Conservation (phyloP, 2,888 invertebrate species). For the Aphidoletes aphidimyza region DNA sequence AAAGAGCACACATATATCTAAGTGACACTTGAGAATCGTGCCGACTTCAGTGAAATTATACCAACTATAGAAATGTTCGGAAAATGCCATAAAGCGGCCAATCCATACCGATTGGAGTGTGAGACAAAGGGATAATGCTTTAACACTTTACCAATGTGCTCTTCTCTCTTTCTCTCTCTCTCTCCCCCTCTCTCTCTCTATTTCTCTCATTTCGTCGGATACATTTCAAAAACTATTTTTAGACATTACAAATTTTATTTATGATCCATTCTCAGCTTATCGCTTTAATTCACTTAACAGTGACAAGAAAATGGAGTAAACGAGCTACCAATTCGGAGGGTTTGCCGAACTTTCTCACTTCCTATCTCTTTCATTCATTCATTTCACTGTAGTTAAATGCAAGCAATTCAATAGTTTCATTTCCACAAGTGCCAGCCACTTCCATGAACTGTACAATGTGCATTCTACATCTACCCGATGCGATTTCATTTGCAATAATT, state of each 20-base stretch:
- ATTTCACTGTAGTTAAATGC: no score
- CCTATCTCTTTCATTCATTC: no score
- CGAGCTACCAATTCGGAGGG: no score
- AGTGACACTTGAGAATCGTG: neutral
- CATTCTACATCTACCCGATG: neutral
- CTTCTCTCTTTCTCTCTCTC: no score
- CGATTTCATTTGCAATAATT: neutral
- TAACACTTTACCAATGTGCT: no score
- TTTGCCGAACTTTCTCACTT: no score
- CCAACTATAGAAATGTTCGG: neutral
- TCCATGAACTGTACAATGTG: no score
- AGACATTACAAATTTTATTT: neutral
- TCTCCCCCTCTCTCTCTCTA: no score
- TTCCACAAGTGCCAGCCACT: neutral
- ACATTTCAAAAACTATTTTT: constrained; percentile 22
- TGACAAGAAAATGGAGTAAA: neutral
- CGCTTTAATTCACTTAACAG: constrained; percentile 14
- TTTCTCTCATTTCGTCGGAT: no score
- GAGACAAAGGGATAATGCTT: neutral
- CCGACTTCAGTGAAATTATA: neutral
- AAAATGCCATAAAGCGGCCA: neutral
- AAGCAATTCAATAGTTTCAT: neutral
- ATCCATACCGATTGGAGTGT: neutral
- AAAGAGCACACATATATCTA: no score
- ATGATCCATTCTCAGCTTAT: neutral